These are phyloP conservation scores for Apostichopus parvimensis DNA, from an alignment of 35 echinoderm and acorn worm species.

Conservation along the genomic window DNA sequence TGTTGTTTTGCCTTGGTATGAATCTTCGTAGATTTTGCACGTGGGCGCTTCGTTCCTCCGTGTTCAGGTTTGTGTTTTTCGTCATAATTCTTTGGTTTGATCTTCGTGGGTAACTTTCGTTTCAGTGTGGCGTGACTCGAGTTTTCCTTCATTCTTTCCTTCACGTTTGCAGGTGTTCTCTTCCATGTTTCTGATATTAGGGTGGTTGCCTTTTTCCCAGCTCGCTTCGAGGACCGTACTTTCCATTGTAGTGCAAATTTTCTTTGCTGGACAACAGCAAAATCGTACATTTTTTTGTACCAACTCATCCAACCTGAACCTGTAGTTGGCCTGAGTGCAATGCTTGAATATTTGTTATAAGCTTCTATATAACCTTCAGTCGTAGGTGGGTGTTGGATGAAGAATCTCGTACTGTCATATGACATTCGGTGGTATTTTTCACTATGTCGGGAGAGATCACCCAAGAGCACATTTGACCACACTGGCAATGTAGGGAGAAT, in stretches of 20 bases:
- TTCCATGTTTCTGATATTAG: neutral
- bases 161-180: neutral
- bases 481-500: neutral
- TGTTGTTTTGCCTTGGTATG: neutral
- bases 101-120: neutral
- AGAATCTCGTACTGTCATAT: neutral
- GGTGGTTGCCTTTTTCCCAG: neutral
- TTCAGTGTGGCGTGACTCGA: neutral
- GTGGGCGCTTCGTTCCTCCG: neutral
- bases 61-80: constrained; percentile 4
- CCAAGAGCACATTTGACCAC: constrained; percentile 22
- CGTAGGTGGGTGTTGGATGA: neutral
- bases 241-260: constrained; percentile 1
- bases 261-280: neutral
- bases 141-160: constrained; percentile 1
- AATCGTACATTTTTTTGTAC: neutral
- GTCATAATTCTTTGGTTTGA: constrained; percentile 5
- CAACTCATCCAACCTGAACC: constrained; percentile 30
- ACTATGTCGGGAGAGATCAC: neutral
- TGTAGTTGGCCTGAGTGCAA: neutral
- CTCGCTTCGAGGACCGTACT: no score
- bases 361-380: constrained; percentile 24
- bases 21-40: no score
- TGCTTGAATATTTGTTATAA: constrained; percentile 14
- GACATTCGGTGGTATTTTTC: neutral